A percentile compares a stretch with the other conserved stretches of the same genome.
Evolutionary conservation across 2,113 vertebrate genomes (phyloP).

Genomic region (Leucopternis melanops): DNA sequence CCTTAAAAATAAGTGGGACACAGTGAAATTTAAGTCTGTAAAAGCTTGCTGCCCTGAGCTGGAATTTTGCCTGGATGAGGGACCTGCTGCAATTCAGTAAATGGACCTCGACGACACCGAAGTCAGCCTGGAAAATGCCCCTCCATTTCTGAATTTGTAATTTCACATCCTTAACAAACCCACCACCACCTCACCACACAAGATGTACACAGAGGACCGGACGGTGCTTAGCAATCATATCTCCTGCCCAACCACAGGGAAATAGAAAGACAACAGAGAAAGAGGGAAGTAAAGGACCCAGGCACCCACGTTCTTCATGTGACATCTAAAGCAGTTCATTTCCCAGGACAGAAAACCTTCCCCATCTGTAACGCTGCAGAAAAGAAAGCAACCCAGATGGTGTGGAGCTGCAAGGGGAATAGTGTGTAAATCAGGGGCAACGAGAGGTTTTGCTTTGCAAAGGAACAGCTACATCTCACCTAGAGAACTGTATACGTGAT

Average conservation of each 20-base stretch:
- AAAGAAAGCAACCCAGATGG: not conserved
- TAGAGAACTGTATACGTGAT: not conserved
- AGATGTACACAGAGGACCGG: not conserved
- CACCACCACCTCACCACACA: fast-evolving
- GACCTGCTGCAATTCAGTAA: not conserved
- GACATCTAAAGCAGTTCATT: not conserved
- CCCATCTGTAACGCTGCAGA: not conserved
- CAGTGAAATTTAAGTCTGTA: not conserved
- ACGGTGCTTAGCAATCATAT: not conserved
- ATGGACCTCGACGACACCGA: fast-evolving
- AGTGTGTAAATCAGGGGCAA: not conserved
- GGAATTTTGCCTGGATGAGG: not conserved
- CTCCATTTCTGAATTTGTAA: not conserved
- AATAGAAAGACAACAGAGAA: not conserved
- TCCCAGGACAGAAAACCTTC: not conserved
- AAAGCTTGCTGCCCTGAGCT: not conserved
- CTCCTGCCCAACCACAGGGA: not conserved
- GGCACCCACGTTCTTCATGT: not conserved
- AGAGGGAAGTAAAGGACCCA: not conserved
- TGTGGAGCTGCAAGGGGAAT: not conserved
- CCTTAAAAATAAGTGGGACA: not conserved
- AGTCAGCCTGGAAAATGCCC: not conserved
- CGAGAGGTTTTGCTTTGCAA: not conserved
- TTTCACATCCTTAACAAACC: not conserved
- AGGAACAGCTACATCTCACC: not conserved